Evolutionary conservation across 1,140 invertebrate species (phyloP), one percentile per base, ranked within the genome.

Genomic region (Ceratina japonica): DNA sequence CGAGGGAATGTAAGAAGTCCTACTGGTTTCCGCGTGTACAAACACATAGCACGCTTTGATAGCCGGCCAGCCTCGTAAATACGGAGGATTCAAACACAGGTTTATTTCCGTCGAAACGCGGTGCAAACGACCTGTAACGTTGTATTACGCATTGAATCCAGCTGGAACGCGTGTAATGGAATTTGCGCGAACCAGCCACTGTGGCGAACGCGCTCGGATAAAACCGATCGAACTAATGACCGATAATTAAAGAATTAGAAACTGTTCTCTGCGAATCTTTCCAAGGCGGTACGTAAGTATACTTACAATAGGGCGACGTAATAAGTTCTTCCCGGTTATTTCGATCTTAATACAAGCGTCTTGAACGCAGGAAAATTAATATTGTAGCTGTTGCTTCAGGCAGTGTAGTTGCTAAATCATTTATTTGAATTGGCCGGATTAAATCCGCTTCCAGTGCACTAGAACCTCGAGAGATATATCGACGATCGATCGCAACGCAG

Each of bases 91-190:
- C 66, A 69, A 59, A 69, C 56, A 68, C 24, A 27, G n/a, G 24
- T 82, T 79, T 74, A 74, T 70, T 83, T 84, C 72, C 68, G 70
- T 58, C 18, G 18, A 31, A 52, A 68, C 71, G 58, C 22, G 27
- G 13, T 59, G 65, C 70, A 73, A 84, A 84, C 52, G 64, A 70
- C 51, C 64, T 27, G 54, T 58, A 68, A 49, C 75, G 80, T 83
- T 75, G 70, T 69, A 70, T 65, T 58, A 51, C 52, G 49, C 22
- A 49, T 56, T 58, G 44, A n/a, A 69, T 69, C 44, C 75, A 20
- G 8, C n/a, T 51, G 18, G 75, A 59, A 64, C 64, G 54, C 37
- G 37, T 44, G 37, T 20, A 49, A 12, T 51, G 64, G 74, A 76
- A 76, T 69, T 51, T 61, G 56, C 24, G n/a, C 12, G 72, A 54